Conservation (phyloP, 2,113 vertebrate genomes). For the Eupsittula cactorum region DNA sequence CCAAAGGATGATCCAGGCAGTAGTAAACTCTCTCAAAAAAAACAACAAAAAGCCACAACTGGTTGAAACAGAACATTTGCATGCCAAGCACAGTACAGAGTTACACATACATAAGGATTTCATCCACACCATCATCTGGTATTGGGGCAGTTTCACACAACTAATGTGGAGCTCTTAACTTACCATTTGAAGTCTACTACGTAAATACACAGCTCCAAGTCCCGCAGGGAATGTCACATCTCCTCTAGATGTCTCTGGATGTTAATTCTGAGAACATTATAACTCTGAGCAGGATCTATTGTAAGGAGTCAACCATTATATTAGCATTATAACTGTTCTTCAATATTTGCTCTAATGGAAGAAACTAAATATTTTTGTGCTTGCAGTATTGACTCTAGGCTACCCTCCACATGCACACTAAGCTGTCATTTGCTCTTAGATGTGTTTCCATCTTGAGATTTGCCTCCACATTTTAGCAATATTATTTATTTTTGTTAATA, state of each 20-base stretch:
- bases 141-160: neutral
- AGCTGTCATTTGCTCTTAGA: neutral
- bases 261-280: slow-evolving; percentile 13
- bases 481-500: neutral
- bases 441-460: neutral
- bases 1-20: neutral
- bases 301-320: neutral
- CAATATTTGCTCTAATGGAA: neutral
- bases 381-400: neutral
- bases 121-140: neutral
- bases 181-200: neutral
- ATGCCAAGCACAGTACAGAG: neutral
- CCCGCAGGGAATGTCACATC: neutral
- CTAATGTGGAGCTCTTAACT: neutral
- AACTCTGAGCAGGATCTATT: neutral
- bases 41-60: neutral
- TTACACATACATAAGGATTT: neutral
- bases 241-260: slow-evolving; percentile 27
- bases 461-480: neutral
- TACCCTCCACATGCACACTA: neutral
- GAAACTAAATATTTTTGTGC: neutral
- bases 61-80: neutral
- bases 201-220: neutral
- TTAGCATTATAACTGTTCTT: neutral
- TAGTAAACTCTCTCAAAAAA: neutral